phyloP scores from a whole-genome alignment of 2,888 invertebrate species.

The Drosophila borealis region DNA sequence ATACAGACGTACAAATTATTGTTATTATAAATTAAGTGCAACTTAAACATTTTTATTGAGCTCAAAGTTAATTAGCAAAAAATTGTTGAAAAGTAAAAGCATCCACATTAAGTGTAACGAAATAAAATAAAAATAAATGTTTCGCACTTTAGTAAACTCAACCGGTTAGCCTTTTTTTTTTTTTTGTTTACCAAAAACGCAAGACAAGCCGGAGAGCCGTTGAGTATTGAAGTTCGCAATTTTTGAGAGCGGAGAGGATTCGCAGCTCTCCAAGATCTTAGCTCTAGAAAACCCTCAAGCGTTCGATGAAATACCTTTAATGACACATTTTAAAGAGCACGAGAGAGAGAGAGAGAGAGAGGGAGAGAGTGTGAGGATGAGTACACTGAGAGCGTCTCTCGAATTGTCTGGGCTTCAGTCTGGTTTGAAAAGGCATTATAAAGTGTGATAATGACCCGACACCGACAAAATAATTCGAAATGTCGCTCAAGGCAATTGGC shows the following conservation, averaged over 20 bases:
- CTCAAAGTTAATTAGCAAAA: conserved; percentile 14
- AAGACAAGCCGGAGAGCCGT: conserved; percentile 14
- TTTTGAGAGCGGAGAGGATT: neutral
- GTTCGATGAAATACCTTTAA: conserved; percentile 10
- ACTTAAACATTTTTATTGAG: neutral
- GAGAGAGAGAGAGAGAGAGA: conserved; percentile 2
- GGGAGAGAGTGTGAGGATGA: conserved; percentile 2
- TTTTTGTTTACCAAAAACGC: conserved; percentile 65
- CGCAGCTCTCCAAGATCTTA: neutral
- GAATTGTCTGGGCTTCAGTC: conserved; percentile 25
- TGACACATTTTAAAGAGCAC: conserved; percentile 7
- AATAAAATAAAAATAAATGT: conserved; percentile 33
- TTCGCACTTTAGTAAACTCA: conserved; percentile 29
- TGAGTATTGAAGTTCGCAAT: neutral
- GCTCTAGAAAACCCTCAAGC: conserved; percentile 11
- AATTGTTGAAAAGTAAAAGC: conserved; percentile 23
- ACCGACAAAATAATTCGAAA: conserved; percentile 21
- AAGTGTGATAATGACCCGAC: conserved; percentile 55
- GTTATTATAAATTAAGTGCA: neutral
- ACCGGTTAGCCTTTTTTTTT: conserved; percentile 55
- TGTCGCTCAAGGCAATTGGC: conserved; percentile 22
- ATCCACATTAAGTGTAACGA: conserved; percentile 2
- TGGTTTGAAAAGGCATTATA: conserved; percentile 33
- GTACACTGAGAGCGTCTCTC: conserved; percentile 16
- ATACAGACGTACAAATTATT: neutral